Conservation (phyloP, 1,140 invertebrate species). For the Heliothis virescens region DNA sequence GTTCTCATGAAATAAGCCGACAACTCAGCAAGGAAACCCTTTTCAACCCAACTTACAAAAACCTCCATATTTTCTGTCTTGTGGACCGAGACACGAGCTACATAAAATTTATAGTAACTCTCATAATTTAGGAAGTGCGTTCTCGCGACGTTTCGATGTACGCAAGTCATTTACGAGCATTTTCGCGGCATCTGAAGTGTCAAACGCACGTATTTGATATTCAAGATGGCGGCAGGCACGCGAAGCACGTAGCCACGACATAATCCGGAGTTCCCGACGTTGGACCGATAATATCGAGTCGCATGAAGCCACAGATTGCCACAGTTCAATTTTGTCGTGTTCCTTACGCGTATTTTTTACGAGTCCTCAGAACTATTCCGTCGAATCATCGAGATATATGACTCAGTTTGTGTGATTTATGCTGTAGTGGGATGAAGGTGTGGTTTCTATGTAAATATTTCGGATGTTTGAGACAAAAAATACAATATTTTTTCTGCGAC, state of each 20-base stretch:
- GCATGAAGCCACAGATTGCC: conserved; percentile 48
- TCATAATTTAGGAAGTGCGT: conserved; percentile 38
- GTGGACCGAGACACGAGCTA: background rate
- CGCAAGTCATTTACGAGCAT: conserved; percentile 41
- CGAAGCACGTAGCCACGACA: conserved; percentile 44
- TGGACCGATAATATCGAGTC: conserved; percentile 46
- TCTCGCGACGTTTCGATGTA: conserved; percentile 4
- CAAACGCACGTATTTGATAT: conserved; percentile 48
- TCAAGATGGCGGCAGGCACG: conserved; percentile 43
- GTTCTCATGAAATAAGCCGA: background rate
- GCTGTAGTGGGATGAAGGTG: conserved; percentile 1
- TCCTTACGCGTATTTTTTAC: conserved; percentile 46
- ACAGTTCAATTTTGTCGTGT: conserved; percentile 48
- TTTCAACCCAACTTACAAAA: background rate
- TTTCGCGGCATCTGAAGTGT: conserved; percentile 45
- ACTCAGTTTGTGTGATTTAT: conserved; percentile 42
- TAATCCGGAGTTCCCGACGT: conserved; percentile 33
- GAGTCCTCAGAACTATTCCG: conserved; percentile 40
- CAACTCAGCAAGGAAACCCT: background rate
- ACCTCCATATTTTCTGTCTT: conserved; percentile 27
- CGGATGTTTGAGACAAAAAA: background rate
- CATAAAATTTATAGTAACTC: conserved; percentile 41
- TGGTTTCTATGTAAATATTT: conserved; percentile 19
- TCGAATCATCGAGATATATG: conserved; percentile 41
- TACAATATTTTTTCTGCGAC: background rate